Evolutionary conservation across 2,797 vertebrate genomes (phyloP), one percentile per base, ranked within the genome.

Genomic region (Phataginus tricuspis): DNA sequence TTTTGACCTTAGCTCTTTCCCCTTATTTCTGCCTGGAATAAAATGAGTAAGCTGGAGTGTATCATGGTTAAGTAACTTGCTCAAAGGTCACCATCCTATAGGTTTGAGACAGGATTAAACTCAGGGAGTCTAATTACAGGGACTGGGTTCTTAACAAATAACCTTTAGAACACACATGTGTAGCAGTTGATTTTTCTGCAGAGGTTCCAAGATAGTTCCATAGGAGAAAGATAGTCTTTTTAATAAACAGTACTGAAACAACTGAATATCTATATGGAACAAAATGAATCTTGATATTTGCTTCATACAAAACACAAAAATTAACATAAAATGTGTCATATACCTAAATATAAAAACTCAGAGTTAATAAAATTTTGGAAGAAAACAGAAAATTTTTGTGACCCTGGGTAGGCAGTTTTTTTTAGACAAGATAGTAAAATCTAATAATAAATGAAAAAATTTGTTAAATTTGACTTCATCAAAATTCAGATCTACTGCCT

Each of bases 401-500:
- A 64, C 11, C 2, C 92, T 80, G 9, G 4, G 7, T 29, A 93
- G 2, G 29, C 53, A 93, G 29, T 80, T 31, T 95, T 95, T 89
- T 71, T 78, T 37, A 39, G 4, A 66, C 14, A 88, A 85, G 34
- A 61, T 78, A 68, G 6, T 92, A 39, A 74, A 89, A 77, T 0
- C 7, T 86, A 51, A 55, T 59, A 23, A 7, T 88, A 85, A 77
- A 42, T 42, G 21, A 9, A 66, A 91, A 89, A 87, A 75, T 39
- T 19, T 68, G 8, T 59, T 45, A 57, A 86, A 23, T 34, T 37
- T 53, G n/a, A 86, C 45, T 66, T 71, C 10, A 57, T 63, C n/a
- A 68, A 77, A 86, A 86, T 89, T 61, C 25, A 18, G 91, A 88
- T 66, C 31, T 96, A 14, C n/a, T 93, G 16, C 59, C 82, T 95